Evolutionary conservation across 2,797 vertebrate genomes (phyloP), one percentile per base, ranked within the genome.

Genomic region (Malacoctenus gilli): DNA sequence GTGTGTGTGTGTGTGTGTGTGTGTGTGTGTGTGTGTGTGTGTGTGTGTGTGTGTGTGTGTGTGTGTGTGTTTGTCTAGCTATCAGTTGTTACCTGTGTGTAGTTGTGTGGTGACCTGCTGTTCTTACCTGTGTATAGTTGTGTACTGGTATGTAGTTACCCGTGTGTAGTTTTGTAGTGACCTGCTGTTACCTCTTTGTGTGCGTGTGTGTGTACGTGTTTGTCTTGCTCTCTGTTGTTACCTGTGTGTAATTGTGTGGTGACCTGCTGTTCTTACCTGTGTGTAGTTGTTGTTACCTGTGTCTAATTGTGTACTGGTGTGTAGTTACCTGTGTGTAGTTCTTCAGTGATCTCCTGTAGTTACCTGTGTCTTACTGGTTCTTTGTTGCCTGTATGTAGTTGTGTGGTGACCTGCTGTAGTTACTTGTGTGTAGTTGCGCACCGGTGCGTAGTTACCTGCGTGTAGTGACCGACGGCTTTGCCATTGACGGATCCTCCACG

Each of bases 161-260:
- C 92, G 91, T 5, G 89, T 91, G 72, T 90, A 92, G 79, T 92
- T 91, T 25, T n/a, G n/a, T n/a, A n/a, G n/a, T n/a, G n/a, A n/a
- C n/a, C n/a, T n/a, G n/a, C n/a, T n/a, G n/a, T n/a, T n/a, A n/a
- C n/a, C n/a, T n/a, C n/a, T n/a, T n/a, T n/a, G n/a, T n/a, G n/a
- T n/a, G n/a, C n/a, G n/a, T n/a, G n/a, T n/a, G n/a, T n/a, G n/a
- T n/a, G n/a, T n/a, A n/a, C n/a, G n/a, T n/a, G n/a, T n/a, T n/a
- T n/a, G n/a, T n/a, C n/a, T n/a, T n/a, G n/a, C n/a, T n/a, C n/a
- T n/a, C n/a, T 23, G 22, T 23, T 23, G 22, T 23, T 23, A 93
- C 92, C 90, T 93, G 91, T 5, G 88, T 91, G 72, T 90, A 92
- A 78, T 92, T 91, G 25, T 89, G 88, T 0, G 32, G 41, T 0